Evolutionary conservation across 2,888 invertebrate genomes (phyloP), one percentile per base, ranked within the genome.

Genomic region (Aporophyla nigra): DNA sequence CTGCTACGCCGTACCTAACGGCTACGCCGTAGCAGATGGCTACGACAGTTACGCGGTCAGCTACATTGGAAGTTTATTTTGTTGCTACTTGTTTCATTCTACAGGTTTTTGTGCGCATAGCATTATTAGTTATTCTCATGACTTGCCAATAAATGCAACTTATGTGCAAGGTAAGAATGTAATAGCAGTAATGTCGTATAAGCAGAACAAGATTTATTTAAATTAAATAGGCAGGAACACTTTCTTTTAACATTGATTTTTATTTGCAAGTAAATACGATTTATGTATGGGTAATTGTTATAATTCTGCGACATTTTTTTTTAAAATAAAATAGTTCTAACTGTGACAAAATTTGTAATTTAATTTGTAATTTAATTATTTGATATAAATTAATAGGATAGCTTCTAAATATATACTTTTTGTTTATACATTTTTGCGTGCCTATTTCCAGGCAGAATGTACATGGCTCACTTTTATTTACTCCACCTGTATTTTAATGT

Each of bases 11-110:
- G 81, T 65, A 78, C 80, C 51, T 6, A 72, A 14, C 0, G 6
- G 49, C 62, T 77, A 79, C 76, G 70, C 2, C 72, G 77, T 77
- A 77, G 80, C 77, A 33, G 14, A 16, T 27, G 49, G 24, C 51
- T 24, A 46, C 58, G 74, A 51, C 9, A 21, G n/a, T 19, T 56
- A 65, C 19, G 27, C 6, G 21, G n/a, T 16, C 40, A 7, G 49
- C 5, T 49, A 9, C 14, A 19, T 62, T 58, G 7, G 2, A n/a
- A 9, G 19, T 75, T 59, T 59, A n/a, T 49, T 49, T 21, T 56
- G 19, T 5, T 74, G 9, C 19, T 6, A 6, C 46, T 49, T 46
- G 43, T 46, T 53, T 27, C 6, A 72, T 33, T 68, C 40, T 5
- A 24, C 7, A 12, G n/a, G 7, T 19, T 43, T 46, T 21, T 33